phyloP scores from a whole-genome alignment of 1,140 invertebrate species.

The Ruditapes philippinarum region DNA sequence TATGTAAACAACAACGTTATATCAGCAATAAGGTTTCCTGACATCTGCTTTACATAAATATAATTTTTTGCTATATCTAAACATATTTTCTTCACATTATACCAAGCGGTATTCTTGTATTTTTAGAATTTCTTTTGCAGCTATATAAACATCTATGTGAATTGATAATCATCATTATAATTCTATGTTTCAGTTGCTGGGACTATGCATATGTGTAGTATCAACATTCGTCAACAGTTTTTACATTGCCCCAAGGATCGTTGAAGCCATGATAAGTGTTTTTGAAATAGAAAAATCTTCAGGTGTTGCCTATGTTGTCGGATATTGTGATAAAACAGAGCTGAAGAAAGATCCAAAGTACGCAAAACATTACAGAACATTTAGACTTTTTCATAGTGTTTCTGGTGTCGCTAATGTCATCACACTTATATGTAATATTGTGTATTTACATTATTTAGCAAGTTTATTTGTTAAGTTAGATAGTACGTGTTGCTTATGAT shows the following conservation, averaged over 20 bases:
- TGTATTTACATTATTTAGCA: constrained; percentile 48
- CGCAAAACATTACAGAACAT: constrained; percentile 1
- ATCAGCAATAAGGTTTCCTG: too few species aligned
- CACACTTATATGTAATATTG: constrained; percentile 41
- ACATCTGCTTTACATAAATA: not conserved
- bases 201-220: not conserved
- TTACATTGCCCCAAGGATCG: constrained; percentile 40
- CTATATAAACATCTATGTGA: not conserved
- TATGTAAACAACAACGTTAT: too few species aligned
- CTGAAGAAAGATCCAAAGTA: constrained; percentile 57
- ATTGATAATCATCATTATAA: not conserved
- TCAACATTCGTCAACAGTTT: constrained; percentile 60
- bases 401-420: constrained; percentile 30
- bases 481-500: not conserved
- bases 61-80: not conserved
- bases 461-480: not conserved
- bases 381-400: constrained; percentile 32
- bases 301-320: constrained; percentile 29
- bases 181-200: not conserved
- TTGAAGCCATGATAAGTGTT: constrained; percentile 37
- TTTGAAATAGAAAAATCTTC: constrained; percentile 56
- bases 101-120: not conserved
- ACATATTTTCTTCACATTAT: not conserved
- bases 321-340: constrained; percentile 44
- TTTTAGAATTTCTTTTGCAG: not conserved